Evolutionary conservation across 2,113 vertebrate species (phyloP).

Genomic region (Planiliza haematocheilus): DNA sequence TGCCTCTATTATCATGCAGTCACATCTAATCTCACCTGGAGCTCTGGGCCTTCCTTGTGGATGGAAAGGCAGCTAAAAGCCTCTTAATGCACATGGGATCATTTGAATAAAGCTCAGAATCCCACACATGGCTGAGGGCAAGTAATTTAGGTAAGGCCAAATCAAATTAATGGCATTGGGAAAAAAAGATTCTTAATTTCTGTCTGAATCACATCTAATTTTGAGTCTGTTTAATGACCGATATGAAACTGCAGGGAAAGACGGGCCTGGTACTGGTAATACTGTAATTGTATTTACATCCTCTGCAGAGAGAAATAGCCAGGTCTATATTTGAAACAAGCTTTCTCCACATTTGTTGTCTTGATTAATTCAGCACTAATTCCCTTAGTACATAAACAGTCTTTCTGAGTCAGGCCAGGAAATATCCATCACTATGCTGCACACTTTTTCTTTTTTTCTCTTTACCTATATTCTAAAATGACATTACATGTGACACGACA

Average conservation of each 20-base stretch:
- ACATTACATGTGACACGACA: background rate
- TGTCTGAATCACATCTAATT: slow-evolving; percentile 38
- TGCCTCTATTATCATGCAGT: slow-evolving; percentile 81
- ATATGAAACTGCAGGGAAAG: slow-evolving; percentile 22
- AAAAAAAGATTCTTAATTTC: slow-evolving; percentile 35
- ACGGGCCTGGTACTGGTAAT: background rate
- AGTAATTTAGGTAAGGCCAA: slow-evolving; percentile 50
- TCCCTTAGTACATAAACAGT: no score
- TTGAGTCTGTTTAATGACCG: slow-evolving; percentile 31
- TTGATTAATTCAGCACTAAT: background rate
- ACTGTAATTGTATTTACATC: background rate
- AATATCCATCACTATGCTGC: no score
- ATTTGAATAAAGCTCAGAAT: slow-evolving; percentile 61
- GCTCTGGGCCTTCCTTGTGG: slow-evolving; percentile 43
- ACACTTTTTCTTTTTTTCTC: background rate
- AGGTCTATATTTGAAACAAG: background rate
- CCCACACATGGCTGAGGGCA: slow-evolving; percentile 34
- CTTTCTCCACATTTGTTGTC: background rate
- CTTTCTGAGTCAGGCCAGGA: no score
- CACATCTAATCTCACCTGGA: slow-evolving; percentile 79
- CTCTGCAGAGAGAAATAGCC: background rate
- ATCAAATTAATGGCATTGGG: slow-evolving; percentile 55
- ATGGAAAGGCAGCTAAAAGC: slow-evolving; percentile 57
- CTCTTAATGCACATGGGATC: slow-evolving; percentile 65
- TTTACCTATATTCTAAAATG: background rate